Evolutionary conservation across 1,140 invertebrate genomes (phyloP).

Genomic region (Calliopsis andreniformis): DNA sequence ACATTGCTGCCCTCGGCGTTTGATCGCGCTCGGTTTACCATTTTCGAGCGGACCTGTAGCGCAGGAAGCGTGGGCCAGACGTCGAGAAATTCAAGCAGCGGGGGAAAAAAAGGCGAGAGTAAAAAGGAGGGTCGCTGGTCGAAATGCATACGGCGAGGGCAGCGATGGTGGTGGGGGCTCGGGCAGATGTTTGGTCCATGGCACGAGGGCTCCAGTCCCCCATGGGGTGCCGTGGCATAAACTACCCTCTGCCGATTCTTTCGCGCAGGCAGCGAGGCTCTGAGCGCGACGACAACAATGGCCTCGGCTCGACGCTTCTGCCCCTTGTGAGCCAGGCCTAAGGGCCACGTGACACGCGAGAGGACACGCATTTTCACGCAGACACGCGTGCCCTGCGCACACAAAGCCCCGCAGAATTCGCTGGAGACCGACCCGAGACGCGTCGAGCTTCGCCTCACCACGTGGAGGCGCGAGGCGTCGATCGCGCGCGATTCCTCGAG

Average conservation of each 20-base stretch:
- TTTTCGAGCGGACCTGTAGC: constrained; percentile 17
- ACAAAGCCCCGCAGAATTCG: constrained; percentile 44
- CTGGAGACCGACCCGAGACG: constrained; percentile 29
- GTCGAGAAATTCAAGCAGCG: neutral
- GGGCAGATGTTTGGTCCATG: constrained; percentile 80
- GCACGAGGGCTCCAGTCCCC: constrained; percentile 73
- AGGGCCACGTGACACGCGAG: constrained; percentile 55
- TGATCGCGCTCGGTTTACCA: constrained; percentile 12
- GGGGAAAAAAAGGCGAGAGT: constrained; percentile 6
- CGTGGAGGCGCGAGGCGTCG: constrained; percentile 6
- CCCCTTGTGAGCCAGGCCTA: constrained; percentile 50
- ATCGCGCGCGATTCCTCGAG: no score
- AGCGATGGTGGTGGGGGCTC: constrained; percentile 57
- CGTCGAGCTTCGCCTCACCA: constrained; percentile 23
- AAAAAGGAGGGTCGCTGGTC: constrained; percentile 5
- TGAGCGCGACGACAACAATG: constrained; percentile 35
- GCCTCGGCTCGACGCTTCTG: constrained; percentile 24
- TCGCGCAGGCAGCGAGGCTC: constrained; percentile 16
- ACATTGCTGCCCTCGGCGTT: constrained; percentile 39
- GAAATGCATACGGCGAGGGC: constrained; percentile 35
- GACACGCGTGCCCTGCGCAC: constrained; percentile 10
- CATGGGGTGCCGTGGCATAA: constrained; percentile 73
- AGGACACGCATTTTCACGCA: constrained; percentile 31
- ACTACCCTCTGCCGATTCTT: constrained; percentile 69
- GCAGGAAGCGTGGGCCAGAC: neutral